Conservation (phyloP, 2,888 invertebrate genomes). For the Athalia cordata region DNA sequence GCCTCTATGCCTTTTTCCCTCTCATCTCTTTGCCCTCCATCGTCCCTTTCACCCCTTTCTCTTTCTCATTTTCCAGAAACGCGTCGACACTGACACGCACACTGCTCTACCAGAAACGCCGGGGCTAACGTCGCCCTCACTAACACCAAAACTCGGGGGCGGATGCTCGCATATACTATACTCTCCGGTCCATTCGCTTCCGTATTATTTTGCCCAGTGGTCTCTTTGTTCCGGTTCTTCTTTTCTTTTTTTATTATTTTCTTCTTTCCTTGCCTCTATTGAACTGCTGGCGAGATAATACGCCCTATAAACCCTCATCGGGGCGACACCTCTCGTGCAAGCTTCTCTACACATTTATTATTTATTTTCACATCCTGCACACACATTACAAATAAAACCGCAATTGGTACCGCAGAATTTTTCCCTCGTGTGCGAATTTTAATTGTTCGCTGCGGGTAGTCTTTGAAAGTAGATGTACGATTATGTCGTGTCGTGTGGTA, state of each 20-base stretch:
- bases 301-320: conserved; percentile 59
- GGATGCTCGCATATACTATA: conserved; percentile 42
- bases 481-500: no score
- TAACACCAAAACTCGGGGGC: conserved; percentile 29
- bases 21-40: background rate
- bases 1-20: background rate
- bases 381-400: background rate
- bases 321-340: conserved; percentile 30
- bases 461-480: no score
- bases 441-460: no score
- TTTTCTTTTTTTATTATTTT: conserved; percentile 1
- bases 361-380: background rate
- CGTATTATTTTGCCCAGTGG: conserved; percentile 68
- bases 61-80: conserved; percentile 65
- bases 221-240: conserved; percentile 68
- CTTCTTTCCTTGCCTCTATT: conserved; percentile 56
- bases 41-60: conserved; percentile 47
- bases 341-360: background rate
- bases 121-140: conserved; percentile 30
- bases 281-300: conserved; percentile 68
- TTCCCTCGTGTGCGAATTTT: background rate
- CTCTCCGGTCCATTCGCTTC: conserved; percentile 63
- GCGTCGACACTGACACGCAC: conserved; percentile 54
- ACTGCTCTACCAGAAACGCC: conserved; percentile 22
- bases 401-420: background rate